Evolutionary conservation across 2,797 vertebrate species (phyloP).

Genomic region (Gila robusta): DNA sequence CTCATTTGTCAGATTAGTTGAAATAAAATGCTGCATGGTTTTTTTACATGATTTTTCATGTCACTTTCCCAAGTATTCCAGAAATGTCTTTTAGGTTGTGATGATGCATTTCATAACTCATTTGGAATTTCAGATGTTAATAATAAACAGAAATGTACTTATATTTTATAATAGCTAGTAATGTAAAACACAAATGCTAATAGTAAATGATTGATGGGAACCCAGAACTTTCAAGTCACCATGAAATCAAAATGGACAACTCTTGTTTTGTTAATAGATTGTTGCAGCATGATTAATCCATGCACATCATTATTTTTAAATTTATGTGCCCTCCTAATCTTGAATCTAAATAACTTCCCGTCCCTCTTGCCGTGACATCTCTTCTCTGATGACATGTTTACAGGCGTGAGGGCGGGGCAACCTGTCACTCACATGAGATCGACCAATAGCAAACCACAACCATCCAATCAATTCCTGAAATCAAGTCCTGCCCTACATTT

Average conservation of each 20-base stretch:
- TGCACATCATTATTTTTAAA: neutral
- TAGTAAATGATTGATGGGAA: neutral
- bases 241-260: neutral
- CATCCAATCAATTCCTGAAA: neutral
- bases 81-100: neutral
- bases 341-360: neutral
- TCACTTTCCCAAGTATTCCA: constrained; percentile 42
- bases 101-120: neutral
- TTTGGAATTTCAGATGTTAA: neutral
- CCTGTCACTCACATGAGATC: neutral
- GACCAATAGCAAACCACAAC: neutral
- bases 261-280: neutral
- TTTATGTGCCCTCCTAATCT: neutral
- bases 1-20: constrained; percentile 60
- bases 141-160: neutral
- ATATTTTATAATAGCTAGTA: neutral
- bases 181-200: neutral
- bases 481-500: neutral
- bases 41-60: constrained; percentile 9
- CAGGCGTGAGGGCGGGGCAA: neutral
- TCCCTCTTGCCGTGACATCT: neutral
- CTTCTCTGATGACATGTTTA: neutral
- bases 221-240: neutral
- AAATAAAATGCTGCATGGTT: constrained; percentile 58
- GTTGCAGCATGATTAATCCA: neutral